These are phyloP conservation scores for Distichodus sexfasciatus DNA, from an alignment of 2,797 vertebrate species.

Conservation along the genomic window DNA sequence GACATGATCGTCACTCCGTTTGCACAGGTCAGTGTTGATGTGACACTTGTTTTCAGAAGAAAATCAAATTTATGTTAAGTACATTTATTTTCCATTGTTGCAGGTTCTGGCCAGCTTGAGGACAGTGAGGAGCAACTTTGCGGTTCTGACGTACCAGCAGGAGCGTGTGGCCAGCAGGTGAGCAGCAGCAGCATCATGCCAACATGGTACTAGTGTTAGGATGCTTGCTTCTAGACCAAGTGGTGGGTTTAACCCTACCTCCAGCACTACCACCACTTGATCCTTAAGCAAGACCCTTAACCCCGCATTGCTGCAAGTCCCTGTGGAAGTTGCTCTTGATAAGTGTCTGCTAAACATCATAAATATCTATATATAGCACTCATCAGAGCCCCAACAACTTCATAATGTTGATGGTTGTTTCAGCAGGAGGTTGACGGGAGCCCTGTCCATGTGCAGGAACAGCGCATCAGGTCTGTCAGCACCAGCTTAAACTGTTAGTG, in stretches of 20 bases:
- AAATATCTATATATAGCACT: not conserved
- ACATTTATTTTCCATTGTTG: not conserved
- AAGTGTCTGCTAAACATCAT: not conserved
- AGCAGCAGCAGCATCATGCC: conserved; percentile 39
- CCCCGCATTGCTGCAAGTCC: too few relatives aligned
- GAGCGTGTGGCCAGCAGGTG: conserved; percentile 81
- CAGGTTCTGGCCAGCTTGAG: conserved; percentile 90
- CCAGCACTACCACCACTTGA: too few relatives aligned
- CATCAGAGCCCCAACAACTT: not conserved
- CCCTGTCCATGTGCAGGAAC: conserved; percentile 75
- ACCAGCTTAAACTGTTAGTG: not conserved
- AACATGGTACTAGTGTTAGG: too few relatives aligned
- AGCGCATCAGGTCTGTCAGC: conserved; percentile 75
- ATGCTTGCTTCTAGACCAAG: too few relatives aligned
- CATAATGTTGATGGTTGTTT: conserved; percentile 10
- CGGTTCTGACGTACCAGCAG: conserved; percentile 78
- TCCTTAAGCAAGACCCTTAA: too few relatives aligned
- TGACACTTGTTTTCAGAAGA: not conserved
- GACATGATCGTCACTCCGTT: conserved; percentile 96
- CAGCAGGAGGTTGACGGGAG: conserved; percentile 73
- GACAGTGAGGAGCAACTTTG: conserved; percentile 85
- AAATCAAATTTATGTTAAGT: not conserved
- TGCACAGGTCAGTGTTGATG: conserved; percentile 81
- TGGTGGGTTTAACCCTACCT: too few relatives aligned
- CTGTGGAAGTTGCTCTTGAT: too few relatives aligned